A percentile compares a stretch with the other conserved stretches of the same genome.
Evolutionary conservation across 2,113 vertebrate species (phyloP).

Genomic region (Cyanoderma ruficeps): DNA sequence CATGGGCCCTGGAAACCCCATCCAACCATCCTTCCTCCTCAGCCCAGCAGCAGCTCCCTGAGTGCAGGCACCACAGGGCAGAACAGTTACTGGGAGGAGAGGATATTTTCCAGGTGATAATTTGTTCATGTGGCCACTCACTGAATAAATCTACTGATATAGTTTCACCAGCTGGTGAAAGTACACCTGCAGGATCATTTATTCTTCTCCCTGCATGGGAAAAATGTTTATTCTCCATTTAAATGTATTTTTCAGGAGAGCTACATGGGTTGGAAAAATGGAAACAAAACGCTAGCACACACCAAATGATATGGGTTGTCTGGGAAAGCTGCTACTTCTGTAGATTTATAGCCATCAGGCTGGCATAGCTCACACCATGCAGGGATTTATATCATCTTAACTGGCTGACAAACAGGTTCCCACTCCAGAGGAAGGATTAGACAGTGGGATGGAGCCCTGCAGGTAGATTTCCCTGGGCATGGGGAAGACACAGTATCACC

Average conservation of each 20-base stretch:
- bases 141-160: neutral
- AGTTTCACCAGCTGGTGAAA: constrained; percentile 39
- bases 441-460: neutral
- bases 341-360: neutral
- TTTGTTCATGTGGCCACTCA: neutral
- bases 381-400: neutral
- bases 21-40: neutral
- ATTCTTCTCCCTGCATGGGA: neutral
- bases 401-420: neutral
- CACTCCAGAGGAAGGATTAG: neutral
- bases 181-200: neutral
- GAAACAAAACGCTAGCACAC: neutral
- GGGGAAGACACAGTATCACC: neutral
- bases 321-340: neutral
- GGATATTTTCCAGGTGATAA: neutral
- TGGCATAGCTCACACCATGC: neutral
- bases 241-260: constrained; percentile 19
- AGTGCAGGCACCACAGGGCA: neutral
- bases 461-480: neutral
- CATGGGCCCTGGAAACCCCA: neutral
- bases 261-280: neutral
- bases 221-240: neutral
- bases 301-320: neutral
- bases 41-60: neutral
- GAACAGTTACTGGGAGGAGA: fast-evolving